Evolutionary conservation across 92 coral and sea anemone species (phyloP).

Genomic region (Siderastrea siderea): DNA sequence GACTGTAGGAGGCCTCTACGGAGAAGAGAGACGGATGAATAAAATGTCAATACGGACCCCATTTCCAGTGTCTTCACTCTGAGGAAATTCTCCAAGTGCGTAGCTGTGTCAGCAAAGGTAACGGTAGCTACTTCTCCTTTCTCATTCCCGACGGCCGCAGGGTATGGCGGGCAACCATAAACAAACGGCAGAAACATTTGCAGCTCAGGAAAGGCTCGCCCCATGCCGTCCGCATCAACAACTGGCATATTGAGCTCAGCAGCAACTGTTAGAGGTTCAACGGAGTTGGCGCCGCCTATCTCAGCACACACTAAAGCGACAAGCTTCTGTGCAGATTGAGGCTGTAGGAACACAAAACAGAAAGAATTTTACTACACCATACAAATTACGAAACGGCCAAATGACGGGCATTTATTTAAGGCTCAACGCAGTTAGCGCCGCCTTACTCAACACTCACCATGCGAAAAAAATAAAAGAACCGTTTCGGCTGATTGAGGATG

Average conservation of each 20-base stretch:
- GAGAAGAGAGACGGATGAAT: not conserved
- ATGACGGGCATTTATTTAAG: no score
- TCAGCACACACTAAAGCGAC: conserved; percentile 82
- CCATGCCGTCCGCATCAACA: conserved; percentile 99
- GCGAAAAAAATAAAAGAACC: no score
- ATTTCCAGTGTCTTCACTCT: conserved; percentile 72
- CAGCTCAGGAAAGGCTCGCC: conserved; percentile 98
- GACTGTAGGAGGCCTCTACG: no score
- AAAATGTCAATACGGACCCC: conserved; percentile 70
- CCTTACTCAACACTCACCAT: no score
- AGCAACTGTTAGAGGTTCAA: conserved; percentile 86
- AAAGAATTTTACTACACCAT: not conserved
- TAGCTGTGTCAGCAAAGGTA: conserved; percentile 75
- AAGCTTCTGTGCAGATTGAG: conserved; percentile 40
- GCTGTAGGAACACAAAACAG: not conserved
- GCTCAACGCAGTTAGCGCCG: no score
- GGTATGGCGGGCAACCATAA: conserved; percentile 79
- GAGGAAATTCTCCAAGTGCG: conserved; percentile 80
- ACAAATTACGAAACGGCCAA: no score
- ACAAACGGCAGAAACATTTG: conserved; percentile 93
- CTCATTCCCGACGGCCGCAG: conserved; percentile 81
- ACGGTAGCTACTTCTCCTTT: conserved; percentile 70
- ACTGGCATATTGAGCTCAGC: conserved; percentile 90
- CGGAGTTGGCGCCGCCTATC: conserved; percentile 93
- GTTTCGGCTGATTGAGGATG: no score